Evolutionary conservation across 2,797 vertebrate species (phyloP), one percentile per base, ranked within the genome.

Genomic region (Anguilla marmorata): DNA sequence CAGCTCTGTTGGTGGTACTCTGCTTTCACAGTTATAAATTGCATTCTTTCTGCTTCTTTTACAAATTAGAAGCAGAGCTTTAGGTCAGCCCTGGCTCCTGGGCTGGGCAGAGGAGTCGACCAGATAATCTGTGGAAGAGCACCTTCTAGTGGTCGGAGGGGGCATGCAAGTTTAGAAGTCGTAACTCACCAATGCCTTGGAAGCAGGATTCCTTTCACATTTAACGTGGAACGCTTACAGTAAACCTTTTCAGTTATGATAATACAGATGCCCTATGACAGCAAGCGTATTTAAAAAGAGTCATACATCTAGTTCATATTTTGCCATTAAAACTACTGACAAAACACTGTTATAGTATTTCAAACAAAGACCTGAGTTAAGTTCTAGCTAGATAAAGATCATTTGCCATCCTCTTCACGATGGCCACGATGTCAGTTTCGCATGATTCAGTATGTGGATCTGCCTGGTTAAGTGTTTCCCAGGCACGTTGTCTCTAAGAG

Each of bases 71-170:
- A 93, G 86, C 93, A 94, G 94, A 94, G 90, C 56, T 92, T 91
- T 86, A 86, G 89, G 87, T 91, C 72, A 11, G 76, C 88, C 2
- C 58, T 87, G 93, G 90, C 89, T 89, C 86, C 85, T n/a, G 72
- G 54, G 30, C 12, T 89, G 82, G 90, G 88, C 91, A 91, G 91
- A 88, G 90, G 74, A 87, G 89, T 80, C 58, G 16, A 87, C 86
- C 85, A 90, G 91, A 96, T 96, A 96, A 96, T 90, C 96, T 97
- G 94, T 96, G 96, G 95, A 97, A 97, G 96, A 98, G 97, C 97
- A 97, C 97, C 96, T 96, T 96, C 97, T 98, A 97, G 97, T 94
- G 97, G 97, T 89, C 94, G 69, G 91, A 92, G 87, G 88, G 92
- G 93, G 94, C 96, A 98, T 94, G 95, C 93, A 97, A 96, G 90